Conservation (phyloP, 2,797 vertebrate species). For the Aldrovandia affinis region DNA sequence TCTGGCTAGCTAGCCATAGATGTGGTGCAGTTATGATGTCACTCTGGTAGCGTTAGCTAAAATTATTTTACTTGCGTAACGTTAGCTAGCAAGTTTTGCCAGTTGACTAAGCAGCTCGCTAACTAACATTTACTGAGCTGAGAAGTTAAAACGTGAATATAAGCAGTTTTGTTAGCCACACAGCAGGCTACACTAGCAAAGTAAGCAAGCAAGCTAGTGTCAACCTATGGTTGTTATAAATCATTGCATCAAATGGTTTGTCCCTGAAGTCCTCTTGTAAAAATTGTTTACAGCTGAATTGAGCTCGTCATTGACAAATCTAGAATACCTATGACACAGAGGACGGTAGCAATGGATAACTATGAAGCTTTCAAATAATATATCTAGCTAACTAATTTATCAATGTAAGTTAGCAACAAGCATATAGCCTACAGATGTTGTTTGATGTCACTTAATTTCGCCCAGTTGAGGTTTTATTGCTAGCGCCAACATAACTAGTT, state of each 20-base stretch:
- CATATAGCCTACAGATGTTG: not conserved
- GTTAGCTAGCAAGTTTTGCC: constrained; percentile 28
- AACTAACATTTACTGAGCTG: not conserved
- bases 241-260: constrained; percentile 3
- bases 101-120: not conserved
- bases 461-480: not conserved
- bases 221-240: not conserved
- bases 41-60: constrained; percentile 61
- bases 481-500: not conserved
- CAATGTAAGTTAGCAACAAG: not conserved
- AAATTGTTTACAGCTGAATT: not conserved
- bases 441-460: not conserved
- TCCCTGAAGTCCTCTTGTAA: not conserved
- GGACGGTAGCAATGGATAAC: too few species aligned
- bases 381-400: not conserved
- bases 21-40: constrained; percentile 72
- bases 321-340: too few species aligned
- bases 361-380: not conserved
- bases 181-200: not conserved
- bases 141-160: not conserved
- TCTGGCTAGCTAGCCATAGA: constrained; percentile 31
- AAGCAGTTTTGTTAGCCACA: not conserved
- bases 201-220: not conserved
- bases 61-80: constrained; percentile 42
- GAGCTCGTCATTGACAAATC: not conserved